A percentile compares a stretch with the other conserved stretches of the same genome.
phyloP scores from a whole-genome alignment of 2,888 invertebrate genomes.

The Griposia aprilina region DNA sequence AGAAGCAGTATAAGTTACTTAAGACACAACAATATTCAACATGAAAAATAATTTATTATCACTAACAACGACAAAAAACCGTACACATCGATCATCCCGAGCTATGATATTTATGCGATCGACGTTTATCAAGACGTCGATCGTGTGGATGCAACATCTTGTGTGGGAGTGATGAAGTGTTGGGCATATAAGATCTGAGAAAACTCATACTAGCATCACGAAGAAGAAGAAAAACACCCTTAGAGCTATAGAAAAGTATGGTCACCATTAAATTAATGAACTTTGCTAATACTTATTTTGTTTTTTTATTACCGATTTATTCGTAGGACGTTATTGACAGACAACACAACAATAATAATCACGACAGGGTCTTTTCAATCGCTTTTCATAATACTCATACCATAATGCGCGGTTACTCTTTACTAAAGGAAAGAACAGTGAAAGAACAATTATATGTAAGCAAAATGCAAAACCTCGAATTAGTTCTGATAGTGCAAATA shows the following conservation, averaged over 20 bases:
- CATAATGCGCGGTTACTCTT: conserved; percentile 41
- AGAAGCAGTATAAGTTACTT: too few species aligned
- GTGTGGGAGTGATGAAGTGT: too few species aligned
- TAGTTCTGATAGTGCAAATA: not conserved
- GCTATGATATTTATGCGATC: not conserved
- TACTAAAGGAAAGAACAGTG: conserved; percentile 35
- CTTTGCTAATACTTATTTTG: too few species aligned
- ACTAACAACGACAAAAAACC: too few species aligned
- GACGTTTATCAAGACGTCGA: not conserved
- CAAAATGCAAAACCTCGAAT: conserved; percentile 15
- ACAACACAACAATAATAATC: conserved; percentile 24
- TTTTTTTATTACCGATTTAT: too few species aligned
- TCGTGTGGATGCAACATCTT: not conserved
- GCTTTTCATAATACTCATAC: conserved; percentile 28
- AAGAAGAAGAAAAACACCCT: too few species aligned
- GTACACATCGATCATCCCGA: not conserved
- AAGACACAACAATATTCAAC: not conserved
- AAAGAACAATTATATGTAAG: conserved; percentile 28
- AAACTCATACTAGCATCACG: too few species aligned
- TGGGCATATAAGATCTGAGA: too few species aligned
- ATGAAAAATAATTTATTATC: not conserved
- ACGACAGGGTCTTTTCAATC: conserved; percentile 7
- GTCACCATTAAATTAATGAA: too few species aligned
- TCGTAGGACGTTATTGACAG: not conserved
- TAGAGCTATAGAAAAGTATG: not conserved